These are phyloP conservation scores for Tethea ocularis DNA, from an alignment of 2,888 invertebrate species.

Conservation along the genomic window DNA sequence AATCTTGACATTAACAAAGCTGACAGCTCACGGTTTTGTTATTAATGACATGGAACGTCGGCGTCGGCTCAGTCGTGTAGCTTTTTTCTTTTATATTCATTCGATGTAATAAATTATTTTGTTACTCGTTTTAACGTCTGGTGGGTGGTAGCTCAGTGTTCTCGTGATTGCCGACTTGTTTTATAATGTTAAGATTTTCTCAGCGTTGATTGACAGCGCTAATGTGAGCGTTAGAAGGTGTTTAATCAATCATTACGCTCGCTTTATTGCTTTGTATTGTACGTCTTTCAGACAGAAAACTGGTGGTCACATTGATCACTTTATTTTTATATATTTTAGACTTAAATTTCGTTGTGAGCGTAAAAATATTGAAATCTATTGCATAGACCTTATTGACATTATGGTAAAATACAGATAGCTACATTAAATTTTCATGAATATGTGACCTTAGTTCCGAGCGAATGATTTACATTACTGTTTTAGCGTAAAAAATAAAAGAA, in stretches of 20 bases:
- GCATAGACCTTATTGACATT: background rate
- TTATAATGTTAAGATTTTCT: conserved; percentile 56
- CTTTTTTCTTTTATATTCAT: conserved; percentile 58
- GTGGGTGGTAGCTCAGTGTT: conserved; percentile 60
- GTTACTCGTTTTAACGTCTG: conserved; percentile 57
- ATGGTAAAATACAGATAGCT: background rate
- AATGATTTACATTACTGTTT: background rate
- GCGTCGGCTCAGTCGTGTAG: conserved; percentile 41
- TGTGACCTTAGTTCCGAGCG: background rate
- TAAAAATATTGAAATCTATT: background rate
- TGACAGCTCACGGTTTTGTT: conserved; percentile 82
- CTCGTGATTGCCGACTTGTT: conserved; percentile 67
- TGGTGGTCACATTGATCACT: conserved; percentile 55
- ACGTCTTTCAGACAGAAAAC: conserved; percentile 50
- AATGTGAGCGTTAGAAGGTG: conserved; percentile 65
- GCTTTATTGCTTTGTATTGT: conserved; percentile 61
- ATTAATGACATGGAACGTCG: conserved; percentile 70
- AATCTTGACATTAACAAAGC: conserved; percentile 78
- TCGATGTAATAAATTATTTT: conserved; percentile 74
- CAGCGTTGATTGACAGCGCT: conserved; percentile 71
- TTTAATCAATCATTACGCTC: conserved; percentile 72
- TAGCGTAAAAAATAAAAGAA: conserved; percentile 36
- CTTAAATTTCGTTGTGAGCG: conserved; percentile 25
- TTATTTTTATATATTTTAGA: conserved; percentile 51
- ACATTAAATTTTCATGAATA: background rate